Percentiles rank a stretch among this genome's conserved stretches.
Evolutionary conservation across 2,797 vertebrate genomes (phyloP).

Genomic region (Pseudochromis fuscus): DNA sequence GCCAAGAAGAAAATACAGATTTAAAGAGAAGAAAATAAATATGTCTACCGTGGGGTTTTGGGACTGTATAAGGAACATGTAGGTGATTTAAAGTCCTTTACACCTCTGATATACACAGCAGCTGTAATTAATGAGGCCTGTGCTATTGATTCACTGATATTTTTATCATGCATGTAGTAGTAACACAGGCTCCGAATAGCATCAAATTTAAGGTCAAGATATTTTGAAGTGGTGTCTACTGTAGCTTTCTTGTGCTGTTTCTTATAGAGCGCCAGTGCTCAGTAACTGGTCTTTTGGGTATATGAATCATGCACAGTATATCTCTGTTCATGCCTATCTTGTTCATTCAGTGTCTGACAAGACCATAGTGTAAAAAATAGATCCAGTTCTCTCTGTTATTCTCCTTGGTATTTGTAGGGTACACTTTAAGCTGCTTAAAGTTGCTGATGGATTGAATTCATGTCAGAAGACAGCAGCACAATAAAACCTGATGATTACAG

Average conservation of each 20-base stretch:
- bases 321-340: conserved; percentile 24
- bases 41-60: conserved; percentile 49
- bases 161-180: conserved; percentile 11
- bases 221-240: conserved; percentile 8
- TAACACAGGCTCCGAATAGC: conserved; percentile 5
- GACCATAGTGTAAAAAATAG: conserved; percentile 12
- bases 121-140: conserved; percentile 73
- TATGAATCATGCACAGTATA: conserved; percentile 39
- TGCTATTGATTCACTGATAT: conserved; percentile 64
- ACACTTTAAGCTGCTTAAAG: conserved; percentile 10
- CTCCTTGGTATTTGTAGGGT: conserved; percentile 8
- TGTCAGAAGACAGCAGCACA: not conserved
- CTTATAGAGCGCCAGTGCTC: conserved; percentile 12
- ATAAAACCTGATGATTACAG: conserved; percentile 5
- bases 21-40: conserved; percentile 76
- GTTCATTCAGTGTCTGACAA: conserved; percentile 30
- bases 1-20: conserved; percentile 77
- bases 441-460: conserved; percentile 10
- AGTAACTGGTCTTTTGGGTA: conserved; percentile 30
- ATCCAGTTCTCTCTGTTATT: conserved; percentile 19
- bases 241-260: conserved; percentile 7
- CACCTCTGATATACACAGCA: conserved; percentile 51
- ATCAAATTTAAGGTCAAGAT: conserved; percentile 27
- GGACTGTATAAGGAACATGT: conserved; percentile 56
- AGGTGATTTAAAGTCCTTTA: conserved; percentile 62